Evolutionary conservation across 2,888 invertebrate species (phyloP).

Genomic region (Tiliacea aurago): DNA sequence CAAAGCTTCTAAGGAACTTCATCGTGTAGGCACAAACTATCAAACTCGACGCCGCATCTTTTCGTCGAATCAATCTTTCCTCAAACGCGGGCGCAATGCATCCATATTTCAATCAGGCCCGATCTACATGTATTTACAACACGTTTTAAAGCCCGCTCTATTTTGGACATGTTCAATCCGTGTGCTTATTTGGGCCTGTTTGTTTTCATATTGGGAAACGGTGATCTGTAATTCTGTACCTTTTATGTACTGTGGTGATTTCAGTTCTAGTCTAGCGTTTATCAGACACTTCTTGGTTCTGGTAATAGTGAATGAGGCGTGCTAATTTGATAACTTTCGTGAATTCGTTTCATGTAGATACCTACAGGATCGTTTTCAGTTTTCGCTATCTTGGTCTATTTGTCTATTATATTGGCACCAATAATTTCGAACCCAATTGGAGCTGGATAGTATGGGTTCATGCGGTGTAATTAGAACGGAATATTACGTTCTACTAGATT

Average conservation of each 20-base stretch:
- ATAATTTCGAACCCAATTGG: neutral
- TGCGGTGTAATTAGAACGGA: neutral
- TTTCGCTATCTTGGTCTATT: neutral
- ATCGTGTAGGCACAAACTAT: conserved; percentile 47
- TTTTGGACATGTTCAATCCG: conserved; percentile 81
- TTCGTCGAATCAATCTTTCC: conserved; percentile 64
- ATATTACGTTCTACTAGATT: neutral
- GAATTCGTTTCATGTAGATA: neutral
- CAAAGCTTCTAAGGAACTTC: neutral
- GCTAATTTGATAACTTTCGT: neutral
- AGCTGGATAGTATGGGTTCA: neutral
- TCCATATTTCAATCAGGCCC: conserved; percentile 85
- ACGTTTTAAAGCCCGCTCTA: conserved; percentile 80
- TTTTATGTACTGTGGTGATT: conserved; percentile 66
- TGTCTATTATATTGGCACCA: neutral
- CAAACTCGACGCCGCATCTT: conserved; percentile 38
- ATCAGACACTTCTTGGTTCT: conserved; percentile 35
- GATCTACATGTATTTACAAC: conserved; percentile 81
- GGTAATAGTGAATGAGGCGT: neutral
- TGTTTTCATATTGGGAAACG: conserved; percentile 82
- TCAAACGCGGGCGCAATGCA: conserved; percentile 75
- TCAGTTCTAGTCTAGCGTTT: conserved; percentile 39
- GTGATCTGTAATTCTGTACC: conserved; percentile 72
- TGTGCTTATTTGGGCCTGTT: conserved; percentile 82
- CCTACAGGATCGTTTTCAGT: neutral